phyloP scores from a whole-genome alignment of 1,140 invertebrate genomes.

The Calephelis nemesis region DNA sequence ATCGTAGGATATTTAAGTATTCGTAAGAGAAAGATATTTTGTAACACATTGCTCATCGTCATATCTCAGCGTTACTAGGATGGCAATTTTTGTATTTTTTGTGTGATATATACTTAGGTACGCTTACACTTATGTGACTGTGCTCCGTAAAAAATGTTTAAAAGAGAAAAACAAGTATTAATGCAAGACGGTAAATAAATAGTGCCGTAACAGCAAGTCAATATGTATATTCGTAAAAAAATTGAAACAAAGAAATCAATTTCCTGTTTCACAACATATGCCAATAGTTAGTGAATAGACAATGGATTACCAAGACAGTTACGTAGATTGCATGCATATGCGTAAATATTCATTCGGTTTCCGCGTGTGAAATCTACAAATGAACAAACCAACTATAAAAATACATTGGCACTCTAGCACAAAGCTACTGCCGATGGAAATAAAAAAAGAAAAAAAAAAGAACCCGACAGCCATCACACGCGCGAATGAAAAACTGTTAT shows the following conservation, averaged over 20 bases:
- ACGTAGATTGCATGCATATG: conserved; percentile 6
- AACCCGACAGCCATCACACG: conserved; percentile 22
- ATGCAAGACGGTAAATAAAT: background rate
- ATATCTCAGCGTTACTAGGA: no score
- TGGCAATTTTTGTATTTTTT: no score
- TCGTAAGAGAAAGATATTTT: no score
- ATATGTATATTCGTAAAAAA: background rate
- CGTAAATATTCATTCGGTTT: conserved; percentile 10
- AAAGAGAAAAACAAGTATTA: no score
- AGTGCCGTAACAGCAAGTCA: background rate
- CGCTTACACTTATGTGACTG: no score
- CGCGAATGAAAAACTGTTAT: conserved; percentile 45
- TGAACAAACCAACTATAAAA: conserved; percentile 13
- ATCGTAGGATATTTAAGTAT: no score
- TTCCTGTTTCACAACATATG: background rate
- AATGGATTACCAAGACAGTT: conserved; percentile 4
- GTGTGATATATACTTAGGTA: no score
- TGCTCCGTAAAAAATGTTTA: no score
- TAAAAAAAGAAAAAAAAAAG: conserved; percentile 20
- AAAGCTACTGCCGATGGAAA: conserved; percentile 19
- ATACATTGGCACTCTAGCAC: conserved; percentile 16
- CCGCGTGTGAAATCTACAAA: conserved; percentile 13
- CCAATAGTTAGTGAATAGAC: background rate
- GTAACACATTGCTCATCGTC: no score
- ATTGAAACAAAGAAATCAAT: background rate